Conservation (phyloP, 2,113 vertebrate species). For the Trogon melanurus region DNA sequence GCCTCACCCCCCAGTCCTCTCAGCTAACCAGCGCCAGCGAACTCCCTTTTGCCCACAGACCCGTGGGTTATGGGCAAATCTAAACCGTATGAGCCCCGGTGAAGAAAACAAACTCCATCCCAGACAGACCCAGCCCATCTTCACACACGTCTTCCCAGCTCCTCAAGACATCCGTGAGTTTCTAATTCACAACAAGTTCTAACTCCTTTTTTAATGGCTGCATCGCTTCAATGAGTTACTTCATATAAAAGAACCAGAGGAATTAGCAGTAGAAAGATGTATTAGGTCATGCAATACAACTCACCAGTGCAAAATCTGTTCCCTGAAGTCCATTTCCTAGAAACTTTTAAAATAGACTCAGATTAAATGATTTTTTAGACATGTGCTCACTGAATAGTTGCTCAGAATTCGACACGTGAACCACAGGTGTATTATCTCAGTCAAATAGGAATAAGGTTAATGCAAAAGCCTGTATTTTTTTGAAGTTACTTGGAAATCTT, state of each 20-base stretch:
- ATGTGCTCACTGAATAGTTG: neutral
- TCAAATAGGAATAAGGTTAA: neutral
- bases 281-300: neutral
- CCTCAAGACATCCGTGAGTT: neutral
- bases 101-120: neutral
- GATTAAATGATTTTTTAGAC: constrained; percentile 2
- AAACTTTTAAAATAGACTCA: neutral
- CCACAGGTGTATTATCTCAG: neutral
- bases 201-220: neutral
- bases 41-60: neutral
- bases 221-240: neutral
- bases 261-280: neutral
- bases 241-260: neutral
- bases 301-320: neutral
- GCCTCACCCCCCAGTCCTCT: neutral
- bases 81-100: accelerated
- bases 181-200: neutral
- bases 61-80: neutral
- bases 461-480: neutral
- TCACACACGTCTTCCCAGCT: neutral
- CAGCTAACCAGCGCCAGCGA: accelerated
- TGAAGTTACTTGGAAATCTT: neutral
- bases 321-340: neutral
- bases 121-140: neutral
- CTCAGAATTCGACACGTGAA: neutral